Conservation (phyloP, 2,888 invertebrate genomes). For the Copidosoma aretas region DNA sequence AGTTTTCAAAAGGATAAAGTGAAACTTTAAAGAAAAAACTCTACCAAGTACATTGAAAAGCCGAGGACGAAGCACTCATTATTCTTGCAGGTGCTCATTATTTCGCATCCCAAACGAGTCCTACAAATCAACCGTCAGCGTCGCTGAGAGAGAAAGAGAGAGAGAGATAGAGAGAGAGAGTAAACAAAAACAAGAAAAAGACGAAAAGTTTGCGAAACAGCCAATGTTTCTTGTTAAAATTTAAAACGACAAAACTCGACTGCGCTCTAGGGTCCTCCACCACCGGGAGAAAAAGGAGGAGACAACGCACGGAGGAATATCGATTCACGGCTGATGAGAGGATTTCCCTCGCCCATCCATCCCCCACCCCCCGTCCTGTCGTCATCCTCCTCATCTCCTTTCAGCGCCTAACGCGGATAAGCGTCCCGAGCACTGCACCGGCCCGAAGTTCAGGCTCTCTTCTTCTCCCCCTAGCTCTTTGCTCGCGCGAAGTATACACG, state of each 20-base stretch:
- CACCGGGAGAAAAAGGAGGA: background rate
- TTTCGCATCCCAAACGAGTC: too few relatives aligned
- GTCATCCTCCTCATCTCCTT: conserved; percentile 21
- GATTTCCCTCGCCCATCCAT: conserved; percentile 18
- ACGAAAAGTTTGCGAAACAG: background rate
- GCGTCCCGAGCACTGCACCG: conserved; percentile 22
- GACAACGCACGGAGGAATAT: conserved; percentile 22
- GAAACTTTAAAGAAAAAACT: too few relatives aligned
- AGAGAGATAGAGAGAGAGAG: background rate
- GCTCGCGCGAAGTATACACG: background rate
- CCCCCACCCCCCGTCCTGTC: background rate
- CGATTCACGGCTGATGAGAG: conserved; percentile 39
- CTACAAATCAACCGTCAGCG: conserved; percentile 13
- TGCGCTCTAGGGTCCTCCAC: background rate
- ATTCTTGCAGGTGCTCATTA: too few relatives aligned
- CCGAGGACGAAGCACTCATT: too few relatives aligned
- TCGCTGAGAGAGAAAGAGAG: background rate
- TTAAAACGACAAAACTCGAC: conserved; percentile 4
- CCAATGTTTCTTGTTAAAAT: conserved; percentile 2
- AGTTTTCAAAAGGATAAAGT: too few relatives aligned
- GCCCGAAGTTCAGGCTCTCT: conserved; percentile 28
- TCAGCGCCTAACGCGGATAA: conserved; percentile 39
- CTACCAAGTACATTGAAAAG: too few relatives aligned
- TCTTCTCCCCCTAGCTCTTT: background rate
- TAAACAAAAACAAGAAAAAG: too few relatives aligned